Evolutionary conservation across 2,113 vertebrate genomes (phyloP).

Genomic region (Xyrauchen texanus): DNA sequence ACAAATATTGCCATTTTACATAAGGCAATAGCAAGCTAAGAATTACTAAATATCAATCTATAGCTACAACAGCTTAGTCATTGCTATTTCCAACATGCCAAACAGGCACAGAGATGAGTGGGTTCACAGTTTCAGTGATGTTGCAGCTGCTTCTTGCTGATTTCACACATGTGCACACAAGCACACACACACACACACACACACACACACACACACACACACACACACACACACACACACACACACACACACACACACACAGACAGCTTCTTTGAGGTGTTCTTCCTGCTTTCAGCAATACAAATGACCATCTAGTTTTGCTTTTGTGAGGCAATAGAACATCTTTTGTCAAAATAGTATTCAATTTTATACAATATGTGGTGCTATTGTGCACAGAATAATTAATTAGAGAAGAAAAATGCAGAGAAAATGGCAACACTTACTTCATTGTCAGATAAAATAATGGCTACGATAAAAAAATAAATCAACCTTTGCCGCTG

Average conservation of each 20-base stretch:
- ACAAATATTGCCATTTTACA: neutral
- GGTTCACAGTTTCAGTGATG: slow-evolving; percentile 42
- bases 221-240: slow-evolving; percentile 18
- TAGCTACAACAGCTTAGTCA: neutral
- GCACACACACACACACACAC: slow-evolving; percentile 1
- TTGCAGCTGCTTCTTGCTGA: slow-evolving; percentile 48
- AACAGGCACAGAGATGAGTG: slow-evolving; percentile 6
- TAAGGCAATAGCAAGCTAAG: neutral
- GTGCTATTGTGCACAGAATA: slow-evolving; percentile 4
- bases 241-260: slow-evolving; percentile 25
- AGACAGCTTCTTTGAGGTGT: neutral
- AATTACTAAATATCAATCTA: slow-evolving; percentile 16
- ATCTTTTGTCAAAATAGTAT: slow-evolving; percentile 14
- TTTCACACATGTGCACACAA: no score
- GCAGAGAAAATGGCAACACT: neutral
- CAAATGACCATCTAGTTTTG: slow-evolving; percentile 21
- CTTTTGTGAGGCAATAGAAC: slow-evolving; percentile 34
- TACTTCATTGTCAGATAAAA: neutral
- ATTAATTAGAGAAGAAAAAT: slow-evolving; percentile 6
- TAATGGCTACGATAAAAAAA: neutral
- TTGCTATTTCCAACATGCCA: neutral
- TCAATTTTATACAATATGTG: neutral
- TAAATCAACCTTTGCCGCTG: no score
- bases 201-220: slow-evolving; percentile 3
- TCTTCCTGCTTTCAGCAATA: slow-evolving; percentile 26